Conservation (phyloP, 2,113 vertebrate species). For the Budorcas taxicolor region DNA sequence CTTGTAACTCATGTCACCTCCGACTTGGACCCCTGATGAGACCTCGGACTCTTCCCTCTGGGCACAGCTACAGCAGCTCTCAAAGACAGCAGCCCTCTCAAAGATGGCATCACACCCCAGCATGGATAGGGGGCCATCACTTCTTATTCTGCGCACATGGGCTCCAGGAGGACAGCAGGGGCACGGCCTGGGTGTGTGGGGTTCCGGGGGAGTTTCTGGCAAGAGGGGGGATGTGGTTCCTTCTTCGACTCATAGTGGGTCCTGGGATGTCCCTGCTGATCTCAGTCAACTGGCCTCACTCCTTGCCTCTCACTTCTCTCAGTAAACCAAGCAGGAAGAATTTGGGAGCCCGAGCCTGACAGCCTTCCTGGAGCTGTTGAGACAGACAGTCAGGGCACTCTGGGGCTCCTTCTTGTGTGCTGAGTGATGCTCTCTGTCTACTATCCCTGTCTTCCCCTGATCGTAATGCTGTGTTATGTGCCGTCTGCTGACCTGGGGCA, state of each 20-base stretch:
- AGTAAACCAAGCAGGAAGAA: too few relatives aligned
- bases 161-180: neutral
- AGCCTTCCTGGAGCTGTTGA: neutral
- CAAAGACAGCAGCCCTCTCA: rapidly evolving
- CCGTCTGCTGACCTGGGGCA: rapidly evolving
- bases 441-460: neutral
- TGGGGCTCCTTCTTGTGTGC: rapidly evolving
- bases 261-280: neutral
- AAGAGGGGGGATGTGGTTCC: rapidly evolving
- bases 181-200: rapidly evolving
- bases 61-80: rapidly evolving
- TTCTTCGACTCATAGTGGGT: rapidly evolving
- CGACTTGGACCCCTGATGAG: neutral
- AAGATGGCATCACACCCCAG: rapidly evolving
- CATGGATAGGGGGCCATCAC: rapidly evolving
- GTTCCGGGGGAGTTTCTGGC: rapidly evolving
- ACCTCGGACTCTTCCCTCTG: rapidly evolving
- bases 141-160: neutral
- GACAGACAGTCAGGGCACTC: neutral
- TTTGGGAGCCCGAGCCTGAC: neutral
- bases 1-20: too few relatives aligned
- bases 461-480: rapidly evolving
- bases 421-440: neutral
- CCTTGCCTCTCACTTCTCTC: too few relatives aligned
- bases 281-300: too few relatives aligned